Conservation (phyloP, 2,113 vertebrate genomes). For the Irena cyanogastra region DNA sequence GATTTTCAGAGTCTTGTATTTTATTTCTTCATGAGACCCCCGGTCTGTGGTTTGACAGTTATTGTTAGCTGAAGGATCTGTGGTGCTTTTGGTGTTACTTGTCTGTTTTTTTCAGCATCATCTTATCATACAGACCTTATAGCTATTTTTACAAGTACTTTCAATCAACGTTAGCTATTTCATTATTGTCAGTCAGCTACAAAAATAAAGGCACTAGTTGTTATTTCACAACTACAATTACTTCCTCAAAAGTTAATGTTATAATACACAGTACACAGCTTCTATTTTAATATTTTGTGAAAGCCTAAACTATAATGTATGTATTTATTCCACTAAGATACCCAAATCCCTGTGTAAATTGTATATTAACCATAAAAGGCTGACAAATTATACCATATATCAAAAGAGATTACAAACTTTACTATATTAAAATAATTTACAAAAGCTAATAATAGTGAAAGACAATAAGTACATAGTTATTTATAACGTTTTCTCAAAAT, state of each 20-base stretch:
- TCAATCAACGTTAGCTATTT: not conserved
- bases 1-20: not conserved
- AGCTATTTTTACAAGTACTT: not conserved
- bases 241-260: not conserved
- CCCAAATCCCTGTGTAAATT: too few species aligned
- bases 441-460: not conserved
- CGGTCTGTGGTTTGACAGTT: not conserved
- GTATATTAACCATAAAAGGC: not conserved
- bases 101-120: not conserved
- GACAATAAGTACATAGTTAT: not conserved
- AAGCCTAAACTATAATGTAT: not conserved
- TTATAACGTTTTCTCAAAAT: not conserved
- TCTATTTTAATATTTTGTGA: not conserved
- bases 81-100: not conserved
- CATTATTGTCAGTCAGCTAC: not conserved
- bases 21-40: not conserved
- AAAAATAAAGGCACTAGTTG: not conserved
- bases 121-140: not conserved
- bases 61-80: not conserved
- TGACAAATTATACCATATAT: not conserved
- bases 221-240: not conserved
- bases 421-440: not conserved
- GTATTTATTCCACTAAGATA: not conserved
- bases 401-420: not conserved
- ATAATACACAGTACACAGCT: not conserved